Percentiles rank a stretch among this genome's conserved stretches.
phyloP scores from a whole-genome alignment of 2,113 vertebrate species.

The Phyllostomus hastatus region DNA sequence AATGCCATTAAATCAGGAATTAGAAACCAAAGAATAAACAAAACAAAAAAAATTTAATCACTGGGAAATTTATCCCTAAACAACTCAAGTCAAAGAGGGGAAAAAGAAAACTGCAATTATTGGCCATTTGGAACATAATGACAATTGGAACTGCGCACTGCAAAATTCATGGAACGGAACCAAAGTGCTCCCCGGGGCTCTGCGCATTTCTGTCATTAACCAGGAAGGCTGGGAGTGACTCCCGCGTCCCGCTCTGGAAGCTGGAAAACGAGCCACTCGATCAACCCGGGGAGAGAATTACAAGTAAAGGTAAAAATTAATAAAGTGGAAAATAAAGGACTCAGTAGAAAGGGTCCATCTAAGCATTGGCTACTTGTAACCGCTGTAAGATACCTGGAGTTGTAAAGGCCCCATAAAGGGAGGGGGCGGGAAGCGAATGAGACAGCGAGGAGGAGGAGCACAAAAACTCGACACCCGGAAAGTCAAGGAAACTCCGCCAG shows the following conservation, averaged over 20 bases:
- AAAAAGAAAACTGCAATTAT: not conserved
- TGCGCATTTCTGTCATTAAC: not conserved
- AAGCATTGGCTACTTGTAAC: not conserved
- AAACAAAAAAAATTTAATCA: not conserved
- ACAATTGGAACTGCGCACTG: not conserved
- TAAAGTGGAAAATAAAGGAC: not conserved
- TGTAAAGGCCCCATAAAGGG: not conserved
- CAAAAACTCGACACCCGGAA: not conserved
- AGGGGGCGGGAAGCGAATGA: not conserved
- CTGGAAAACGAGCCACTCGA: not conserved
- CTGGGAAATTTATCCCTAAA: slow-evolving; percentile 32
- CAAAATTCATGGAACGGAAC: not conserved
- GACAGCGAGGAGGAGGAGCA: not conserved
- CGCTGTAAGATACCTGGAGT: not conserved
- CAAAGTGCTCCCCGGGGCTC: not conserved
- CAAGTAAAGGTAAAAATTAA: not conserved
- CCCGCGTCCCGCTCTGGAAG: not conserved
- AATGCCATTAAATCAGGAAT: not conserved
- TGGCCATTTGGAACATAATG: not conserved
- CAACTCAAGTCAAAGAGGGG: not conserved
- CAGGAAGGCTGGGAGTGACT: not conserved
- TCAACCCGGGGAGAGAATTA: not conserved
- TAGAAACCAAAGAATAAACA: not conserved
- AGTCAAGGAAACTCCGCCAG: not conserved
- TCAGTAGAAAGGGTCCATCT: not conserved